These are phyloP conservation scores for Aphaenogaster floridana DNA, from an alignment of 1,140 invertebrate species.

Conservation along the genomic window DNA sequence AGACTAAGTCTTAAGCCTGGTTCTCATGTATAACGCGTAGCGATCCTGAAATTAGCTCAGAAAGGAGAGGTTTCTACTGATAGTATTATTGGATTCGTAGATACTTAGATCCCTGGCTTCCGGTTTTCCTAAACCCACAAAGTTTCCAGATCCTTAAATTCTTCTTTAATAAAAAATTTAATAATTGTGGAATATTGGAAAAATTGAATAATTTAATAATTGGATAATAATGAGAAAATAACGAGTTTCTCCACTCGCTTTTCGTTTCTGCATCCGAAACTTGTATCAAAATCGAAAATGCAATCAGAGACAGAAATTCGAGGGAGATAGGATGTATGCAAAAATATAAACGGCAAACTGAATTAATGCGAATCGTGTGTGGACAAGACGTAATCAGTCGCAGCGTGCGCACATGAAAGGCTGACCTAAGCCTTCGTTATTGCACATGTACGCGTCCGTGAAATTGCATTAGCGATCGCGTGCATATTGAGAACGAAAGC, in stretches of 20 bases:
- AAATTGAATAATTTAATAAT: background rate
- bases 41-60: constrained; percentile 57
- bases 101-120: constrained; percentile 44
- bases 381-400: constrained; percentile 75
- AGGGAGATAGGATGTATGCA: background rate
- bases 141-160: background rate
- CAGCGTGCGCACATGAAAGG: constrained; percentile 68
- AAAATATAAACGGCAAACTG: constrained; percentile 57
- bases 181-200: background rate
- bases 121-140: constrained; percentile 7
- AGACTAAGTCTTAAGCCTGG: constrained; percentile 71
- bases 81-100: constrained; percentile 51
- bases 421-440: constrained; percentile 77
- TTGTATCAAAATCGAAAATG: background rate
- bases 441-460: constrained; percentile 72
- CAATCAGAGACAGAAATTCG: constrained; percentile 32
- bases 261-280: background rate
- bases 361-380: constrained; percentile 59
- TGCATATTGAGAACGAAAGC: constrained; percentile 70
- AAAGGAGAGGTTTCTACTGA: constrained; percentile 47
- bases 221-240: background rate
- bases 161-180: background rate
- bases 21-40: constrained; percentile 74
- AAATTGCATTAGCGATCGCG: constrained; percentile 76
- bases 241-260: too few relatives aligned